phyloP scores from a whole-genome alignment of 30 jellyfish, hydroid and myxozoan genomes.

The Rhopilema esculentum region DNA sequence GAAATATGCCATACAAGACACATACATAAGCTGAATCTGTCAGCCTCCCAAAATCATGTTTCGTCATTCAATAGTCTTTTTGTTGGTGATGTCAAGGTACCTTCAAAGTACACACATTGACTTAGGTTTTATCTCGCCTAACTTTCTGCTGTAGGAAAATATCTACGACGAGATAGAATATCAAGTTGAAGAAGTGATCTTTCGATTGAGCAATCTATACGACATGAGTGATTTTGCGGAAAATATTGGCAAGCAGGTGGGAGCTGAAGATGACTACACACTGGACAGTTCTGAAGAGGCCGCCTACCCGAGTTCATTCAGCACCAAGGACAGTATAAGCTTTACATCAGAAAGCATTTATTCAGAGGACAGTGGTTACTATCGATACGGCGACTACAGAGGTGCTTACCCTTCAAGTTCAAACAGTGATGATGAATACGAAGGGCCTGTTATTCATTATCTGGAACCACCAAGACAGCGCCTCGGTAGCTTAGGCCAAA shows the following conservation, averaged over 20 bases:
- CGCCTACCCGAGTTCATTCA: constrained; percentile 71
- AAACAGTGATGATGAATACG: constrained; percentile 47
- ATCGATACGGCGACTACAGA: constrained; percentile 38
- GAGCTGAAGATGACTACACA: constrained; percentile 47
- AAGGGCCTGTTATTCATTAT: constrained; percentile 66
- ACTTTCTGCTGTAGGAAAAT: constrained; percentile 27
- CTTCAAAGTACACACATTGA: not conserved
- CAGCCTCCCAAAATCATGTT: too few species aligned
- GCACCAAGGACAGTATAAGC: constrained; percentile 75
- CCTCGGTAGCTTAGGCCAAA: constrained; percentile 46
- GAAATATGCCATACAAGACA: too few species aligned
- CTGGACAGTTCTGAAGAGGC: constrained; percentile 77
- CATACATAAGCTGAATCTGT: too few species aligned
- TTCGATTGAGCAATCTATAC: constrained; percentile 55
- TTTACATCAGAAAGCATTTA: constrained; percentile 59
- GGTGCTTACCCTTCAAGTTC: constrained; percentile 17
- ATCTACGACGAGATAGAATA: constrained; percentile 67
- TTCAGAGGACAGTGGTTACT: constrained; percentile 66
- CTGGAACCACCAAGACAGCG: constrained; percentile 53
- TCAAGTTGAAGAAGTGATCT: constrained; percentile 72
- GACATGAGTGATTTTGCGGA: constrained; percentile 48
- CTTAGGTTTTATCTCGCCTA: not conserved
- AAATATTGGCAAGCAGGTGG: not conserved
- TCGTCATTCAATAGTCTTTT: too few species aligned
- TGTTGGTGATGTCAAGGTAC: too few species aligned